Evolutionary conservation across 2,113 vertebrate species (phyloP), one percentile per base, ranked within the genome.

Genomic region (Oxygymnocypris stewartii): DNA sequence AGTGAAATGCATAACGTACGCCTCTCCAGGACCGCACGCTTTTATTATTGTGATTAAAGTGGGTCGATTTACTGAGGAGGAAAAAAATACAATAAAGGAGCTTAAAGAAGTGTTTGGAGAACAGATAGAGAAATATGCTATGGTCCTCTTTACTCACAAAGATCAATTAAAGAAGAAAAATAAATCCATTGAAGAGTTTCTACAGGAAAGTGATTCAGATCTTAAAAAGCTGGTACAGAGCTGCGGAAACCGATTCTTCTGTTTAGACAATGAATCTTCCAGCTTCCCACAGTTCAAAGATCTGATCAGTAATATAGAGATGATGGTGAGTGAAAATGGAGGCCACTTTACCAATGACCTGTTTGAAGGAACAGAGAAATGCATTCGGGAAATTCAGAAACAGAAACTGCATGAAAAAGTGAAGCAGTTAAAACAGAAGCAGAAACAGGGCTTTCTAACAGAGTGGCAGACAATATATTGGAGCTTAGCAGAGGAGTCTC

Each of bases 271-370:
- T 37, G 80, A 35, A 0, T 5, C 65, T 10, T 0, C 35, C 5
- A 44, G 7, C 8, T 84, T 67, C 74, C 47, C 12, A 31, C 81
- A 87, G 25, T 82, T 87, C 23, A 84, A 59, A 51, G 80, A 67
- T 4, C 31, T 87, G 6, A n/a, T 87, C 28, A 42, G 16, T 8
- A 57, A 57, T 42, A 44, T 84, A 35, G 82, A 87, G n/a, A 2
- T 1, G 4, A 54, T 84, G 42, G 73, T 87, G 82, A 8, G 4
- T 14, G 28, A 51, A 14, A 87, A 79, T 13, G 3, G 23, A 8
- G 74, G 71, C 0, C 23, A 71, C 25, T 84, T 37, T 47, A 67
- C 6, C 1, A 63, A 71, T 54, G 74, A 65, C 4, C 3, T 8
- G 5, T 77, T 65, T 37, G 3, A 31, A 16, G 14, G 1, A 59